Conservation (phyloP, 2,113 vertebrate genomes). For the Centrocercus urophasianus region DNA sequence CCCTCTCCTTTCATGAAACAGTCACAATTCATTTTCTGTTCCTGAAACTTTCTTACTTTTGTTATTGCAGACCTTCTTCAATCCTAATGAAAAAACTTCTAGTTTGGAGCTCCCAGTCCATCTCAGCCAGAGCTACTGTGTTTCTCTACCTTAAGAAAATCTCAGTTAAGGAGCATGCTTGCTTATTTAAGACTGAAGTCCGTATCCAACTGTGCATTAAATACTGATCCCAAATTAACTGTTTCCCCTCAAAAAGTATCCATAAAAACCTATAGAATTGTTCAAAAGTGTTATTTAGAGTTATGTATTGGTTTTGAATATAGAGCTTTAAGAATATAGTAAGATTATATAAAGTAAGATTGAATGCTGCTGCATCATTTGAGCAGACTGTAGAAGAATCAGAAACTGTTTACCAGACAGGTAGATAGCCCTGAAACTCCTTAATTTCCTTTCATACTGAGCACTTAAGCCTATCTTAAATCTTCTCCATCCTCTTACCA, state of each 20-base stretch:
- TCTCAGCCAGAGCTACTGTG: background rate
- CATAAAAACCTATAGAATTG: background rate
- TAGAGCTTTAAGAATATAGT: background rate
- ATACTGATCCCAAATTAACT: background rate
- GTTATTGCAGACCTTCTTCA: background rate
- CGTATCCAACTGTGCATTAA: background rate
- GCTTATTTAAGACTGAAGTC: background rate
- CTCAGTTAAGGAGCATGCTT: background rate
- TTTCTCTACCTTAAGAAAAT: background rate
- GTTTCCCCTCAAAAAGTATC: background rate
- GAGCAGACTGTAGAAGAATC: background rate
- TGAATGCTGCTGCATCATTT: background rate
- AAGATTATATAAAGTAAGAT: background rate
- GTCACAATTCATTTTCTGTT: background rate
- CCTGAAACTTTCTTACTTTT: background rate
- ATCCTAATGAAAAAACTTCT: background rate
- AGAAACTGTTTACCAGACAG: background rate
- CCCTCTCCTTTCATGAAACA: background rate
- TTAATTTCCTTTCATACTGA: constrained; percentile 15
- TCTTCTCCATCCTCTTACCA: background rate
- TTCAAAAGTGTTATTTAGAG: background rate
- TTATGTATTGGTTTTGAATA: background rate
- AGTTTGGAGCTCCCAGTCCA: background rate
- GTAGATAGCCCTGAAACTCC: background rate
- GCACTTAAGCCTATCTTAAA: background rate